Conservation (phyloP, 2,797 vertebrate genomes). For the Chloroceryle inda region DNA sequence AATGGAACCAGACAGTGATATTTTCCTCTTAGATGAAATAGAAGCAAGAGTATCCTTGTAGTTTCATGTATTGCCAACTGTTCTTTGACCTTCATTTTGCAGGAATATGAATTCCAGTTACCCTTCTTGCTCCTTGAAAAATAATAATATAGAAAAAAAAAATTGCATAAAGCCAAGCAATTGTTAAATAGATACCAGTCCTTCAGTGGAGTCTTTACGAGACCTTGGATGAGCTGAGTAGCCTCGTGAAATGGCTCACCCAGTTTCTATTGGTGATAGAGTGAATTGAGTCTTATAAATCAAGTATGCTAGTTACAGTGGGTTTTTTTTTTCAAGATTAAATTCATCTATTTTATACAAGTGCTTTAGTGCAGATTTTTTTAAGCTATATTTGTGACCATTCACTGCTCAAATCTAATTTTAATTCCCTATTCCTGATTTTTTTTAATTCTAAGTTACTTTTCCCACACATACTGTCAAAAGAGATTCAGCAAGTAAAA, state of each 20-base stretch:
- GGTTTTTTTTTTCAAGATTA: neutral
- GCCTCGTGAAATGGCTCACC: neutral
- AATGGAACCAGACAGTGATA: neutral
- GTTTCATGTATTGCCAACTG: neutral
- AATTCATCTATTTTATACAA: neutral
- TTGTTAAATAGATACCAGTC: neutral
- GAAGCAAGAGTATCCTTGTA: neutral
- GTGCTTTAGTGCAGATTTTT: neutral
- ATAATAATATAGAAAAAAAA: neutral
- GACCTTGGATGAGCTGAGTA: neutral
- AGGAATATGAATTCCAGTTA: neutral
- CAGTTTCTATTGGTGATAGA: neutral
- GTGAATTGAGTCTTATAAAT: neutral
- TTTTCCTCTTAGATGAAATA: neutral
- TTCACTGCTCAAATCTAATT: neutral
- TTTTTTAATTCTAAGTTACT: slow-evolving; percentile 21
- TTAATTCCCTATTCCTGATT: slow-evolving; percentile 8
- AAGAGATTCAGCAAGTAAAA: slow-evolving; percentile 29
- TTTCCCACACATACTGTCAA: neutral
- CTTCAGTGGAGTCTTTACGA: neutral
- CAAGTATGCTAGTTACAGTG: neutral
- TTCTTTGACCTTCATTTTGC: neutral
- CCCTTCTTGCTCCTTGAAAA: neutral
- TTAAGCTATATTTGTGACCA: neutral
- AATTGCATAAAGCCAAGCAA: accelerated